Evolutionary conservation across 2,113 vertebrate species (phyloP).

Genomic region (Chloebia gouldiae): DNA sequence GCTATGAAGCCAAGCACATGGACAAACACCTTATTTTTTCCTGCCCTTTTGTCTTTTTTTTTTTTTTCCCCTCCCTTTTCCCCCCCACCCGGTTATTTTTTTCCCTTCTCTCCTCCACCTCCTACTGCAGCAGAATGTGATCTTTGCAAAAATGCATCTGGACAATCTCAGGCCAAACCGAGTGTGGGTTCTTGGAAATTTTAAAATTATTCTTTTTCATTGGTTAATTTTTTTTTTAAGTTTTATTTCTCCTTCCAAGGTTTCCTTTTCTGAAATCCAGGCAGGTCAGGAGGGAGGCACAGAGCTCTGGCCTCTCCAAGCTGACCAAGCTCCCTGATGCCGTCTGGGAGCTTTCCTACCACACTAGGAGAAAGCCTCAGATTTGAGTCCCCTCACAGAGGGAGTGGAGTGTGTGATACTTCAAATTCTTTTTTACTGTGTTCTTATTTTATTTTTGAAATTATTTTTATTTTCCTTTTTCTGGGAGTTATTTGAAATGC

Average conservation of each 20-base stretch:
- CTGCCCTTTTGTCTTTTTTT: not conserved
- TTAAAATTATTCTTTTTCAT: not conserved
- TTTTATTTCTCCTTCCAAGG: not conserved
- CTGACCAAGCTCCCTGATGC: not conserved
- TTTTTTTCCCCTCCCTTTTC: accelerated
- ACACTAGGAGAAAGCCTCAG: not conserved
- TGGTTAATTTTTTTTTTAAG: not conserved
- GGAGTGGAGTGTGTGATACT: not conserved
- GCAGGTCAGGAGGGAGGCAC: not conserved
- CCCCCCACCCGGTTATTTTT: not conserved
- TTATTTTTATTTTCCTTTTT: not conserved
- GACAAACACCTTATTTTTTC: slow-evolving; percentile 46
- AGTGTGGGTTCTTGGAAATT: not conserved
- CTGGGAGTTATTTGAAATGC: not conserved
- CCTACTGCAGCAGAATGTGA: not conserved
- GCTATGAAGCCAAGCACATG: slow-evolving; percentile 57
- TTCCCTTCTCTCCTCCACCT: accelerated
- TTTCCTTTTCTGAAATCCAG: not conserved
- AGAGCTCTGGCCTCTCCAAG: not conserved
- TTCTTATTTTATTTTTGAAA: not conserved
- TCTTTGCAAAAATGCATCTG: not conserved
- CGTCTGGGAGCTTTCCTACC: not conserved
- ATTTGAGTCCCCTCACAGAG: not conserved
- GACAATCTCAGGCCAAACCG: not conserved
- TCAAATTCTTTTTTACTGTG: accelerated